Percentiles rank a stretch among this genome's conserved stretches.
Conservation (phyloP, 2,113 vertebrate species). For the Edolisoma coerulescens region DNA sequence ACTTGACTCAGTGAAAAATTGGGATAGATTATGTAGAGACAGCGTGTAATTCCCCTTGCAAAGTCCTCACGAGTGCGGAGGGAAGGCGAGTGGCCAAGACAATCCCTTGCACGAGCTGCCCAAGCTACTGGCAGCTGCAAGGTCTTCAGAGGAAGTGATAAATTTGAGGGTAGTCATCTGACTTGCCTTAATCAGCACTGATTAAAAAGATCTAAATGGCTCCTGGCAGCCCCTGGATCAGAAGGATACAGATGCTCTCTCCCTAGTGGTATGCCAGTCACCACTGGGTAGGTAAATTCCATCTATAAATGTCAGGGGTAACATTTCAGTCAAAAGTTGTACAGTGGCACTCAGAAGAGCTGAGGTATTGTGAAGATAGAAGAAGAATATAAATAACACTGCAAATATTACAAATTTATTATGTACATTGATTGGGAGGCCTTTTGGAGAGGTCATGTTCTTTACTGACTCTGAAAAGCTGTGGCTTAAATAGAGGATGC, state of each 20-base stretch:
- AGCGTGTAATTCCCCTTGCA: constrained; percentile 35
- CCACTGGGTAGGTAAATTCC: constrained; percentile 10
- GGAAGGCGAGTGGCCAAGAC: not conserved
- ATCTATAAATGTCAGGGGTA: constrained; percentile 15
- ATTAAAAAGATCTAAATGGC: constrained; percentile 54
- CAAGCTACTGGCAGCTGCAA: not conserved
- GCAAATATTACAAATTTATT: not conserved
- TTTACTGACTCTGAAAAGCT: not conserved
- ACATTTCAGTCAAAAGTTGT: not conserved
- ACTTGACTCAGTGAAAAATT: constrained; percentile 21
- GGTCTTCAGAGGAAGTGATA: constrained; percentile 19
- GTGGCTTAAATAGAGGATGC: not conserved
- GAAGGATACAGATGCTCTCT: constrained; percentile 17
- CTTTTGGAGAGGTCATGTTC: not conserved
- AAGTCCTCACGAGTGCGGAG: not conserved
- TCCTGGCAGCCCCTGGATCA: constrained; percentile 3
- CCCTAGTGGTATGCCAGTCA: not conserved
- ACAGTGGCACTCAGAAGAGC: not conserved
- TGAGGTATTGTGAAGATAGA: not conserved
- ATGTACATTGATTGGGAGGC: not conserved
- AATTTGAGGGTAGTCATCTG: constrained; percentile 21
- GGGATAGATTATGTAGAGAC: constrained; percentile 29
- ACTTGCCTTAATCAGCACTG: constrained; percentile 41
- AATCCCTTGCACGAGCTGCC: not conserved
- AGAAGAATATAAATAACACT: not conserved